Conservation (phyloP, 2,797 vertebrate species). For the Tokudaia tokunoshimensis region DNA sequence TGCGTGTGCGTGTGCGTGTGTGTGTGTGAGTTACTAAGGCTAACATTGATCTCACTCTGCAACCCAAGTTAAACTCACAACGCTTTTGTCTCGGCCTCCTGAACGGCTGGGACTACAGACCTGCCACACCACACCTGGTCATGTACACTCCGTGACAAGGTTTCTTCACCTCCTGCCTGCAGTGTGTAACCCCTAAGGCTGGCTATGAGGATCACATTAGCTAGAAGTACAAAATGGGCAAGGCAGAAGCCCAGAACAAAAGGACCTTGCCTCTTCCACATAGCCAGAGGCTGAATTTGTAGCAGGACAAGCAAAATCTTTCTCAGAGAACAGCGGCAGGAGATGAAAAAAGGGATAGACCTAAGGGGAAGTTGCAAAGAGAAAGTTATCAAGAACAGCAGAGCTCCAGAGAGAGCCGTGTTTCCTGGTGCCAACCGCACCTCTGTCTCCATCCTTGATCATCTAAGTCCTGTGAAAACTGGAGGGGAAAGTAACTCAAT, state of each 20-base stretch:
- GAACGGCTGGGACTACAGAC: neutral
- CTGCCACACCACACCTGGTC: neutral
- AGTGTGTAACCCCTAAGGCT: neutral
- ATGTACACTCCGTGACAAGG: neutral
- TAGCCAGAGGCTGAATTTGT: neutral
- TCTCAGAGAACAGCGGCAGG: neutral
- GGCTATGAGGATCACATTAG: rapidly evolving
- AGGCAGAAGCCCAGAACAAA: too few species aligned
- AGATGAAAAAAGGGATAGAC: neutral
- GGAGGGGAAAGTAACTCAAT: neutral
- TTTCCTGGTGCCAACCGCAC: neutral
- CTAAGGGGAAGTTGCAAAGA: neutral
- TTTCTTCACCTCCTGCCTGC: neutral
- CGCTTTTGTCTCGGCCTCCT: neutral
- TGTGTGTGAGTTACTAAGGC: neutral
- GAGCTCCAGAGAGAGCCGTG: neutral
- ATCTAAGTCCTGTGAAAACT: neutral
- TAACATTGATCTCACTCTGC: neutral
- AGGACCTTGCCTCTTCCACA: neutral
- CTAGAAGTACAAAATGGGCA: neutral
- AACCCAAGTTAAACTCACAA: neutral
- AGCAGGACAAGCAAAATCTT: neutral
- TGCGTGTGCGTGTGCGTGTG: neutral
- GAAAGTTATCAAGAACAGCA: neutral
- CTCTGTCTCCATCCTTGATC: neutral